These are phyloP conservation scores for Trypoxylon attenuatum DNA, from an alignment of 2,888 invertebrate species.

Conservation along the genomic window DNA sequence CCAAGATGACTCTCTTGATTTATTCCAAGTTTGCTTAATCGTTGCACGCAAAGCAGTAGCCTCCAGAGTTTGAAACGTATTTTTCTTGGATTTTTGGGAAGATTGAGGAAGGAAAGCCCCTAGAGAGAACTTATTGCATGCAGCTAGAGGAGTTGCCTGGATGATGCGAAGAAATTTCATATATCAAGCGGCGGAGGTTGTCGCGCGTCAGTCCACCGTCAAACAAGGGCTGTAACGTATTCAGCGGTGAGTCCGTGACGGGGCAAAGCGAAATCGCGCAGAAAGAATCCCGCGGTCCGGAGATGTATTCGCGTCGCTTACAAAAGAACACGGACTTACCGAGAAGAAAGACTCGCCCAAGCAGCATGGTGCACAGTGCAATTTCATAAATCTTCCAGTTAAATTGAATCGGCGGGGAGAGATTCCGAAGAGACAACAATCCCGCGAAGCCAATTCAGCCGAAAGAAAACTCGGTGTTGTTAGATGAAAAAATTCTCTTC, in stretches of 20 bases:
- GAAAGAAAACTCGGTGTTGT: too few relatives aligned
- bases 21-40: conserved; percentile 31
- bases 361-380: too few relatives aligned
- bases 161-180: too few relatives aligned
- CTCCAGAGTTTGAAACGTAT: too few relatives aligned
- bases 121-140: too few relatives aligned
- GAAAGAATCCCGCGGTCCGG: background rate
- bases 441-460: background rate
- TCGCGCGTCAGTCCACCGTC: background rate
- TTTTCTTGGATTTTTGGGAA: too few relatives aligned
- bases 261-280: background rate
- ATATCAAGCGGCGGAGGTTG: background rate
- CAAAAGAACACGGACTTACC: background rate
- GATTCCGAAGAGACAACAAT: background rate
- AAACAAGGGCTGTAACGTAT: background rate
- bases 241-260: background rate
- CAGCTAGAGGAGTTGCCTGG: too few relatives aligned
- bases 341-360: background rate
- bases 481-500: too few relatives aligned
- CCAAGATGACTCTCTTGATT: conserved; percentile 30
- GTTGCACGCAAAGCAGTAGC: conserved; percentile 8
- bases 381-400: background rate
- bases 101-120: too few relatives aligned
- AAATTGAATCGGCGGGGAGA: background rate
- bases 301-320: too few relatives aligned